These are phyloP conservation scores for Cephalotes varians DNA, from an alignment of 2,888 invertebrate species.

Conservation along the genomic window DNA sequence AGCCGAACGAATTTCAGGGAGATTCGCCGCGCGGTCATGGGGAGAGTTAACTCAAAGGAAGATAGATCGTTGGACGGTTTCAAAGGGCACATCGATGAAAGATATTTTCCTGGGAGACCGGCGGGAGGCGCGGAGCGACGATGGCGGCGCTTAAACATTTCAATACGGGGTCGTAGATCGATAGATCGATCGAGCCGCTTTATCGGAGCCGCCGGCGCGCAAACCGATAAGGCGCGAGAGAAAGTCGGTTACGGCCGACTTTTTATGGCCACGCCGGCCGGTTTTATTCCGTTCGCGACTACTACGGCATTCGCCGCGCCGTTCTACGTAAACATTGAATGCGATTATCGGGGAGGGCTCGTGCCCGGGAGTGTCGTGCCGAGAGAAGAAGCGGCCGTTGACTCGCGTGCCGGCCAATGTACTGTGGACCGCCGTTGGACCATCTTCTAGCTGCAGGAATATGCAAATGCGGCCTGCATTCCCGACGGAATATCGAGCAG, in stretches of 20 bases:
- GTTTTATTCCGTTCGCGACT: slow-evolving; percentile 28
- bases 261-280: slow-evolving; percentile 12
- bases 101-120: slow-evolving; percentile 45
- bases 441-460: slow-evolving; percentile 30
- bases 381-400: slow-evolving; percentile 23
- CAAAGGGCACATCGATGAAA: slow-evolving; percentile 37
- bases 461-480: slow-evolving; percentile 43
- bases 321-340: slow-evolving; percentile 35
- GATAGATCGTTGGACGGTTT: slow-evolving; percentile 37
- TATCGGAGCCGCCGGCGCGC: slow-evolving; percentile 13
- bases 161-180: slow-evolving; percentile 31
- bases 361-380: neutral
- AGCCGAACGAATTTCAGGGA: slow-evolving; percentile 22
- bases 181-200: slow-evolving; percentile 50
- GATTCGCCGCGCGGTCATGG: slow-evolving; percentile 20
- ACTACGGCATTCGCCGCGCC: slow-evolving; percentile 1
- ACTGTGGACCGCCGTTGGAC: neutral
- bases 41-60: slow-evolving; percentile 43
- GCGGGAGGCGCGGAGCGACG: slow-evolving; percentile 4
- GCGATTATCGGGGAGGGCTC: slow-evolving; percentile 23
- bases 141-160: slow-evolving; percentile 36
- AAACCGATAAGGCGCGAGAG: slow-evolving; percentile 30
- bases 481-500: slow-evolving; percentile 42
- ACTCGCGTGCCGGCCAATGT: slow-evolving; percentile 21
- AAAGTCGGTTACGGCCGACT: slow-evolving; percentile 45